Percentiles rank a stretch among this genome's conserved stretches.
Conservation (phyloP, 2,113 vertebrate species). For the Ginglymostoma cirratum region DNA sequence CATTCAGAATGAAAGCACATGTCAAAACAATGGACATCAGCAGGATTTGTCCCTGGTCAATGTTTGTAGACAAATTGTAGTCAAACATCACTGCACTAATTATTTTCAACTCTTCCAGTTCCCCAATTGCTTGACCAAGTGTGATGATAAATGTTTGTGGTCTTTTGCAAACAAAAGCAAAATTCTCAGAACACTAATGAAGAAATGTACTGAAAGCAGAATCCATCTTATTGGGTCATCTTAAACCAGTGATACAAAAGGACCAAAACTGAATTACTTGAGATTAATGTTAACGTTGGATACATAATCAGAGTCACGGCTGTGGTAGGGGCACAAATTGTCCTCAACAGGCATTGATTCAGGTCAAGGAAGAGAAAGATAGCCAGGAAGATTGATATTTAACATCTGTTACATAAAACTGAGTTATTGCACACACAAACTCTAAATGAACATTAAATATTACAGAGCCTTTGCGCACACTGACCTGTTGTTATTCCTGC, state of each 20-base stretch:
- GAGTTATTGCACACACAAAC: background rate
- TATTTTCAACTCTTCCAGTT: background rate
- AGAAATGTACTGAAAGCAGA: background rate
- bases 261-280: background rate
- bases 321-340: background rate
- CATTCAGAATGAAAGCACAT: background rate
- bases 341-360: background rate
- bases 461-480: background rate
- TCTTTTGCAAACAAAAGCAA: background rate
- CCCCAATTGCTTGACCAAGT: background rate
- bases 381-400: background rate
- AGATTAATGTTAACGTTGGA: background rate
- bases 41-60: background rate
- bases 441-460: background rate
- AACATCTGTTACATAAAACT: background rate
- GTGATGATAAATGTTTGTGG: background rate
- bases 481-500: constrained; percentile 94
- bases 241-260: background rate
- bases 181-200: background rate
- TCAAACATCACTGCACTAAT: background rate
- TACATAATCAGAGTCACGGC: background rate
- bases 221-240: background rate
- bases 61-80: background rate
- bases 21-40: background rate
- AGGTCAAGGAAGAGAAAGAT: background rate